phyloP scores from a whole-genome alignment of 92 coral and sea anemone species.

The Epizoanthus illoricatus region DNA sequence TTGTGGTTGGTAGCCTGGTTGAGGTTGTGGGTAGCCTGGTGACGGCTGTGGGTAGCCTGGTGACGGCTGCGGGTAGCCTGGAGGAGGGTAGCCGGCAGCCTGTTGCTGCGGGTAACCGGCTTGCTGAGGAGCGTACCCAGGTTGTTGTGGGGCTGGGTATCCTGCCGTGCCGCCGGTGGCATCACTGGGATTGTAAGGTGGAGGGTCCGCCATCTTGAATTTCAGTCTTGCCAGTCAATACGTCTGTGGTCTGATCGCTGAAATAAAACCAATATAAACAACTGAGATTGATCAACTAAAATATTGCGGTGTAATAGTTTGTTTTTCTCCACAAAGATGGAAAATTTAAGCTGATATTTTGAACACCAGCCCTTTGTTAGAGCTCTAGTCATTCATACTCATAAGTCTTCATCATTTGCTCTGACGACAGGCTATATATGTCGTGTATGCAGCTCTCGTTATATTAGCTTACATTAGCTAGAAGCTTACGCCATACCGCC shows the following conservation, averaged over 20 bases:
- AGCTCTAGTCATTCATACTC: no score
- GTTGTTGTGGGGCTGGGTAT: background rate
- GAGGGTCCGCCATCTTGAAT: conserved; percentile 7
- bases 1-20: background rate
- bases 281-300: no score
- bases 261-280: no score
- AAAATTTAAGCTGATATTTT: no score
- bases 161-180: background rate
- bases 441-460: no score
- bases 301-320: no score
- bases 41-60: background rate
- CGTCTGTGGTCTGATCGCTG: background rate
- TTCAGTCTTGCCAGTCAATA: background rate
- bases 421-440: no score
- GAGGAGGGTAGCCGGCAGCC: background rate
- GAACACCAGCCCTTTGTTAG: no score
- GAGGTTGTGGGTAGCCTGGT: background rate
- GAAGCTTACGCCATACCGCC: no score
- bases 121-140: background rate
- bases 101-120: conserved; percentile 9
- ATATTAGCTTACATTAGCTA: no score
- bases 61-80: background rate
- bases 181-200: background rate
- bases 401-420: no score
- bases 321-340: no score